Evolutionary conservation across 2,797 vertebrate species (phyloP), one percentile per base, ranked within the genome.

Genomic region (Oreonectes daqikongensis): DNA sequence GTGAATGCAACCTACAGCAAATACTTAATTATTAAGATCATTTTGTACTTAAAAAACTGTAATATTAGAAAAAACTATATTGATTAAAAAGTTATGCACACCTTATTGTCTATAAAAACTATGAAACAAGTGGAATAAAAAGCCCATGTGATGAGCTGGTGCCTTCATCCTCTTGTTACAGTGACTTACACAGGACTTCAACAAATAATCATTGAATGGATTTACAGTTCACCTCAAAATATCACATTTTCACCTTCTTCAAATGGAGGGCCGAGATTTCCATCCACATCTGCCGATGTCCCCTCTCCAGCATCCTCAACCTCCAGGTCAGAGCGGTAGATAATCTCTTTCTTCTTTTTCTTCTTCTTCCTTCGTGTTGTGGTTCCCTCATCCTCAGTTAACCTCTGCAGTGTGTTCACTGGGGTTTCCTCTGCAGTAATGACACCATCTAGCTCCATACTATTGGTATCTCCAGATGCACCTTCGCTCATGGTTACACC

Each of bases 271-370:
- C 91, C 86, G 66, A 93, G 86, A 87, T 93, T 91, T 80, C 92
- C 93, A 0, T 92, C 92, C 38, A 89, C 92, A 80, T 94, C 93
- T 55, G 92, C 93, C 7, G 91, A 88, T 70, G 79, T 92, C n/a
- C 85, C 91, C 50, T 85, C 90, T 6, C 86, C 87, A 79, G 89
- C 89, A 76, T 91, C 90, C 72, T 86, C 90, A 10, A 87, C 90
- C 61, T 94, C 93, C 52, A 92, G 91, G 69, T 93, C 94, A 0
- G 94, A 93, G 9, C 93, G 87, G 86, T 94, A 95, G 57, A 95
- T 90, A 26, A 95, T 95, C 85, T 95, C 93, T 0, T 94, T 94
- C 5, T 93, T 91, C 11, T 92, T 88, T 79, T 94, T 94, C 61
- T 93, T 95, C 85, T 88, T 94, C 77, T 88, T 94, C 77, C 89